phyloP scores from a whole-genome alignment of 2,888 invertebrate species.

The Dioctria linearis region DNA sequence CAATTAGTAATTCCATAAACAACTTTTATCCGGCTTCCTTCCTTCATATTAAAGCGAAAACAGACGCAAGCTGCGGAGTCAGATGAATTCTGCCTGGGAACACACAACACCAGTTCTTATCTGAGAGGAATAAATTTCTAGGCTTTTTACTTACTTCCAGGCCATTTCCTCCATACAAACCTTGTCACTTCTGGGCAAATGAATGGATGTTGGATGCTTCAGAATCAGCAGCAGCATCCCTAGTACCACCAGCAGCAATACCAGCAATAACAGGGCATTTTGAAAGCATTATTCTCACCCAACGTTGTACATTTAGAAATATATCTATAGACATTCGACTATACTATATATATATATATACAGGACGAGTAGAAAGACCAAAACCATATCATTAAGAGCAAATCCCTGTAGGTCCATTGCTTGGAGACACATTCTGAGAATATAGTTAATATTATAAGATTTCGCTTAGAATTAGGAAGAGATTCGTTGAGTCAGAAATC shows the following conservation, averaged over 20 bases:
- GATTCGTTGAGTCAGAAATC: slow-evolving; percentile 22
- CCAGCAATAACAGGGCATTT: slow-evolving; percentile 19
- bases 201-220: not conserved
- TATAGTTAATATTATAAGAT: slow-evolving; percentile 29
- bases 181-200: slow-evolving; percentile 25
- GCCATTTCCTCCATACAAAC: slow-evolving; percentile 38
- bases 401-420: slow-evolving; percentile 51
- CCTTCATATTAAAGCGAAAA: slow-evolving; percentile 26
- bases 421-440: slow-evolving; percentile 49
- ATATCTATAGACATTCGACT: not conserved
- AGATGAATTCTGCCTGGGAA: slow-evolving; percentile 34
- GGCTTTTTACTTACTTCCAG: slow-evolving; percentile 48
- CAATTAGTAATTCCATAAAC: slow-evolving; percentile 58
- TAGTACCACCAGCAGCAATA: not conserved
- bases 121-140: slow-evolving; percentile 40
- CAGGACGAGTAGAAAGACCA: slow-evolving; percentile 28
- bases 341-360: not conserved
- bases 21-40: slow-evolving; percentile 53
- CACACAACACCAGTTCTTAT: slow-evolving; percentile 29
- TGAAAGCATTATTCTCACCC: slow-evolving; percentile 31
- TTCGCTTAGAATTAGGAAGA: slow-evolving; percentile 48
- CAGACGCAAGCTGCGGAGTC: slow-evolving; percentile 18
- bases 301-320: not conserved
- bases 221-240: too few species aligned
- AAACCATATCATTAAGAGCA: slow-evolving; percentile 52